Conservation (phyloP, 2,888 invertebrate species). For the Brenthis daphne region DNA sequence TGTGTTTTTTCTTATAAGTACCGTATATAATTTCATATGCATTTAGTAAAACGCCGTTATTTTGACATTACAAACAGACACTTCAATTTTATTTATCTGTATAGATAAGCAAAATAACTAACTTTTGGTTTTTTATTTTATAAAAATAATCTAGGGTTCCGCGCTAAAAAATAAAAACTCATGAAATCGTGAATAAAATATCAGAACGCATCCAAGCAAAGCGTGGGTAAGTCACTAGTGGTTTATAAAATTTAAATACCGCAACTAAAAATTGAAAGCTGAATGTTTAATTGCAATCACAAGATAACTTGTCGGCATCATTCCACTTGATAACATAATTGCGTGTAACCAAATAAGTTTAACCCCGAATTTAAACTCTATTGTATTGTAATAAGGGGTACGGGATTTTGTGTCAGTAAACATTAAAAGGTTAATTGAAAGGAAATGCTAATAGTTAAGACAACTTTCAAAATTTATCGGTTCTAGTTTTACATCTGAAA, state of each 20-base stretch:
- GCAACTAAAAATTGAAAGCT: conserved; percentile 53
- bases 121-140: no score
- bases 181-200: no score
- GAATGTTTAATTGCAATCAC: conserved; percentile 49
- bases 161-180: no score
- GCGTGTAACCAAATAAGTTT: conserved; percentile 34
- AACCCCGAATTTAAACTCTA: conserved; percentile 40
- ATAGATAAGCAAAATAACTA: no score
- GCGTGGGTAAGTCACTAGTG: no score
- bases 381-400: conserved; percentile 21
- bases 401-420: conserved; percentile 8
- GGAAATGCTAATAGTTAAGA: conserved; percentile 41
- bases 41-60: no score
- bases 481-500: conserved; percentile 45
- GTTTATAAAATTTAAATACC: conserved; percentile 41
- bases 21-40: no score
- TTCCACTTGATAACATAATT: conserved; percentile 41
- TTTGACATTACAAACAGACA: no score
- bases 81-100: no score
- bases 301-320: conserved; percentile 46
- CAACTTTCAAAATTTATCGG: conserved; percentile 56
- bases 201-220: no score
- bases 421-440: conserved; percentile 40
- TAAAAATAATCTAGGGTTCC: no score
- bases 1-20: no score